Evolutionary conservation across 2,797 vertebrate species (phyloP).

Genomic region (Tadarida brasiliensis): DNA sequence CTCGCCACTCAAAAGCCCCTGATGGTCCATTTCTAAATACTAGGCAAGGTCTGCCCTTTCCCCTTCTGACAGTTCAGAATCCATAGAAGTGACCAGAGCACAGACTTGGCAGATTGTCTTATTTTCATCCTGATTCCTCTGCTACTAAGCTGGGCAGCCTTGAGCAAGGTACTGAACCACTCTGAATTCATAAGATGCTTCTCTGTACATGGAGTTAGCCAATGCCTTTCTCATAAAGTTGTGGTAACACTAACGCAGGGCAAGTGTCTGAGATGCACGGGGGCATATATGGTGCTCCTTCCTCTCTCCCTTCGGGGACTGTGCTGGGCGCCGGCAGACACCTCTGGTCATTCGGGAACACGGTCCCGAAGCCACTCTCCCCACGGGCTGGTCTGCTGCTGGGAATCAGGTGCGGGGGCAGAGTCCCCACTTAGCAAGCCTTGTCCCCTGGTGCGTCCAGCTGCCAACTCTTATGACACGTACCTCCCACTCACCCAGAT

Average conservation of each 20-base stretch:
- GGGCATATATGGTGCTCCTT: rapidly evolving
- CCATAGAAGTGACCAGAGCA: not conserved
- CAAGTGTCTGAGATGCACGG: not conserved
- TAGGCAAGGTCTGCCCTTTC: not conserved
- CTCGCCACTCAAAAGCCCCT: rapidly evolving
- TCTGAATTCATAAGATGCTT: not conserved
- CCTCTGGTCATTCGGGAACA: not conserved
- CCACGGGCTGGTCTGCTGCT: rapidly evolving
- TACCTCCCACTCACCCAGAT: not conserved
- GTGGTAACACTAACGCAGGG: too few species aligned
- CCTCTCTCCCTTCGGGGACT: not conserved
- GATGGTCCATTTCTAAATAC: rapidly evolving
- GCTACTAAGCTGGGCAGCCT: not conserved
- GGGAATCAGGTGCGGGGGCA: not conserved
- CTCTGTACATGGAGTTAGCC: not conserved
- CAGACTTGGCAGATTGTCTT: rapidly evolving
- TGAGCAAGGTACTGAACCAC: not conserved
- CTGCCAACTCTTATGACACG: not conserved
- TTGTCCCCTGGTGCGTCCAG: not conserved
- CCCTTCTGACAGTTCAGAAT: not conserved
- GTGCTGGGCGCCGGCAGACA: rapidly evolving
- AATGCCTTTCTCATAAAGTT: not conserved
- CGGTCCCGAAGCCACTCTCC: not conserved
- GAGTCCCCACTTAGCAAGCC: not conserved
- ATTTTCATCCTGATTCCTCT: not conserved